Evolutionary conservation across 2,113 vertebrate genomes (phyloP).

Genomic region (Zosterops borbonicus): DNA sequence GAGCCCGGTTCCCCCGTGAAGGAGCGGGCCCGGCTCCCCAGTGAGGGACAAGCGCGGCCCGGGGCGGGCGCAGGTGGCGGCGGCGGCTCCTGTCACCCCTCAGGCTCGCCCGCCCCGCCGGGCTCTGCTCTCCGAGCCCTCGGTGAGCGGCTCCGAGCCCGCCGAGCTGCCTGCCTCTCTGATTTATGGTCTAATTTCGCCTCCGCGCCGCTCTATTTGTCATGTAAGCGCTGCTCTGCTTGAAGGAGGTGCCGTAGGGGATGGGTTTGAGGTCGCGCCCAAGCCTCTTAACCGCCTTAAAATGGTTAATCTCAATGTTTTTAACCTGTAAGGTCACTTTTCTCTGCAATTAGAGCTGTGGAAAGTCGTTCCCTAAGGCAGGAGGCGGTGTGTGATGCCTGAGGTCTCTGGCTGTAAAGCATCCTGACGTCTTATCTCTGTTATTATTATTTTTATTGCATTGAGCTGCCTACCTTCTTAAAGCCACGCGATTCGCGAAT

Average conservation of each 20-base stretch:
- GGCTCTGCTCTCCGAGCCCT: neutral
- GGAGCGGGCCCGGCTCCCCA: no score
- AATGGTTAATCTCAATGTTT: neutral
- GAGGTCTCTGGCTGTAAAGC: neutral
- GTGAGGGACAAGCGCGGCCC: neutral
- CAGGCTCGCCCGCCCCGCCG: accelerated
- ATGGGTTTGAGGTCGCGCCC: neutral
- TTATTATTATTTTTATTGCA: neutral
- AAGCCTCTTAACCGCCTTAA: neutral
- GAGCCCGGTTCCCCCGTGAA: no score
- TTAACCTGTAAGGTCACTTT: neutral
- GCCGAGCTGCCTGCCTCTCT: neutral
- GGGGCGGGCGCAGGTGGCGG: neutral
- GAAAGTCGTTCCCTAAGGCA: neutral
- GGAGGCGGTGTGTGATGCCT: neutral
- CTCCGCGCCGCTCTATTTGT: neutral
- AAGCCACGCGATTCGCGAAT: neutral
- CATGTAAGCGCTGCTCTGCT: neutral
- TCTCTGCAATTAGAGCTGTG: neutral
- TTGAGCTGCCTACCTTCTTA: neutral
- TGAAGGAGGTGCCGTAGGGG: neutral
- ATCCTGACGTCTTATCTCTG: neutral
- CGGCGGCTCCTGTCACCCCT: neutral
- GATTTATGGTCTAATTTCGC: neutral
- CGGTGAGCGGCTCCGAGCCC: neutral